Evolutionary conservation across 2,888 invertebrate species (phyloP).

Genomic region (Hirtodrosophila trivittata): DNA sequence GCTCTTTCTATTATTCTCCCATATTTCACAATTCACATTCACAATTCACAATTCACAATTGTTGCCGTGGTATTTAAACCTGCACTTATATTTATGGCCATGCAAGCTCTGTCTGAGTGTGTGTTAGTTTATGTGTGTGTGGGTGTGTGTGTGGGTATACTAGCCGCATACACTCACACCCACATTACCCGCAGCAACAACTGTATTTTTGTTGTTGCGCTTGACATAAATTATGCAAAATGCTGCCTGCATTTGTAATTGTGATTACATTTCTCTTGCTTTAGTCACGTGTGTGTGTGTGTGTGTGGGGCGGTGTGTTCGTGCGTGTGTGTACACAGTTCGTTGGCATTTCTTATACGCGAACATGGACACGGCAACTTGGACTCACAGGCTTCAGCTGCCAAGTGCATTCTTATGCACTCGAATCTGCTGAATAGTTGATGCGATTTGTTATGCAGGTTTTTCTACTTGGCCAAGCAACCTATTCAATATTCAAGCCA

Average conservation of each 20-base stretch:
- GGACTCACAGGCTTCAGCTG: slow-evolving; percentile 26
- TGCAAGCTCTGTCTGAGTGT: no score
- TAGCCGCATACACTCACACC: not conserved
- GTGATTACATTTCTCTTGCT: slow-evolving; percentile 67
- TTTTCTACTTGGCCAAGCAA: slow-evolving; percentile 47
- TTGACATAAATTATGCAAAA: slow-evolving; percentile 80
- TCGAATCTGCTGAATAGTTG: slow-evolving; percentile 59
- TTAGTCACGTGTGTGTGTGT: slow-evolving; percentile 4
- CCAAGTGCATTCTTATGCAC: slow-evolving; percentile 46
- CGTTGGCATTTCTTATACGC: slow-evolving; percentile 31
- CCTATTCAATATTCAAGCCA: slow-evolving; percentile 32
- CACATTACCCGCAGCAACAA: not conserved
- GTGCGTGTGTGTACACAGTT: slow-evolving; percentile 23
- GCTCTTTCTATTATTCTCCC: slow-evolving; percentile 80
- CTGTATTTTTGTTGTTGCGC: slow-evolving; percentile 63
- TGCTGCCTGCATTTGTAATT: slow-evolving; percentile 79
- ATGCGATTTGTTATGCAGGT: slow-evolving; percentile 70
- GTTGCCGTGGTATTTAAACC: slow-evolving; percentile 80
- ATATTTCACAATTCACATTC: slow-evolving; percentile 75
- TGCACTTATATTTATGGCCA: slow-evolving; percentile 79
- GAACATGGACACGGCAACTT: not conserved
- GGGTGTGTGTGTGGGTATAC: slow-evolving; percentile 13
- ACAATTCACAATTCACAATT: slow-evolving; percentile 76
- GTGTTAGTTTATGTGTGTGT: slow-evolving; percentile 46
- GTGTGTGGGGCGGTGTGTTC: slow-evolving; percentile 1